Evolutionary conservation across 2,113 vertebrate genomes (phyloP).

Genomic region (Bothrops jararaca): DNA sequence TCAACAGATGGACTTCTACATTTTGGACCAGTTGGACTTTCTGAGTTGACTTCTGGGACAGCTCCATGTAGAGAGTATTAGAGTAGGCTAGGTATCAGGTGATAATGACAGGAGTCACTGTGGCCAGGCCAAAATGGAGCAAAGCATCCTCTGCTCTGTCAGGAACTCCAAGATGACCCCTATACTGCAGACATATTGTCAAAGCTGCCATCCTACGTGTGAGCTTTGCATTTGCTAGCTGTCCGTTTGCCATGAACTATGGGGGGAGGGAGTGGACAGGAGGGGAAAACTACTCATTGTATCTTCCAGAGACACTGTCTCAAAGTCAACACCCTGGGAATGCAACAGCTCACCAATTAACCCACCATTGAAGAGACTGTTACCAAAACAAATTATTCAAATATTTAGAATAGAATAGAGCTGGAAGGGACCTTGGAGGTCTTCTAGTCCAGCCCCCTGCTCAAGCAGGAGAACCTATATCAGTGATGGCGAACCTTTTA

Average conservation of each 20-base stretch:
- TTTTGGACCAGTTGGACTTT: not conserved
- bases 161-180: not conserved
- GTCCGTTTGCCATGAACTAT: not conserved
- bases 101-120: not conserved
- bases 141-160: not conserved
- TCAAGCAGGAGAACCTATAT: too few relatives aligned
- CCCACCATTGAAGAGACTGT: not conserved
- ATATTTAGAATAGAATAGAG: too few relatives aligned
- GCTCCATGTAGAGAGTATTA: not conserved
- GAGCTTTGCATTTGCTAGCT: not conserved
- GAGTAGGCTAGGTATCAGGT: not conserved
- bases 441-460: too few relatives aligned
- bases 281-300: not conserved
- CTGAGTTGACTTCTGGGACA: not conserved
- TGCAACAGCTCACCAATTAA: not conserved
- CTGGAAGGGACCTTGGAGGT: too few relatives aligned
- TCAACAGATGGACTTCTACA: not conserved
- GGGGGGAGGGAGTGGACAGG: not conserved
- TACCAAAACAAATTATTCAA: not conserved
- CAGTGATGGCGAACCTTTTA: too few relatives aligned
- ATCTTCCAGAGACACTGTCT: not conserved
- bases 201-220: not conserved
- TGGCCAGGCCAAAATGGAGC: not conserved
- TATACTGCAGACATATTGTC: not conserved
- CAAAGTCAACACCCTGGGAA: not conserved